Percentiles rank a stretch among this genome's conserved stretches.
Evolutionary conservation across 1,140 invertebrate species (phyloP).

Genomic region (Maniola jurtina): DNA sequence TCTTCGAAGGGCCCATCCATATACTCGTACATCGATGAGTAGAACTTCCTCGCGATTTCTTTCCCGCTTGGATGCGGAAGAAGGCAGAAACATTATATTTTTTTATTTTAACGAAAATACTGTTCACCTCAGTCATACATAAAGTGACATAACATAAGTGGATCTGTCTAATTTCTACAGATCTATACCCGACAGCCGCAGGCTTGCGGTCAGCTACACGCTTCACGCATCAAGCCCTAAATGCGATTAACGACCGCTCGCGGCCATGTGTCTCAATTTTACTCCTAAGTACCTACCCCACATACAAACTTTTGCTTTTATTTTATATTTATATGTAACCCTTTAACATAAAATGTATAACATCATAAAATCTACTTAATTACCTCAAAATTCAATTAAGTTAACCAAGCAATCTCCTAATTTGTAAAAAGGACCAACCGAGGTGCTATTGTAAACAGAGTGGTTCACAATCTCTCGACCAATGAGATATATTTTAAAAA

Average conservation of each 20-base stretch:
- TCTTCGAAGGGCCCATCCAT: too few relatives aligned
- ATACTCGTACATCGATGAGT: too few relatives aligned
- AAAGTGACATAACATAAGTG: not conserved
- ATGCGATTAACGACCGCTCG: slow-evolving; percentile 36
- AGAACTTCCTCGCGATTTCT: too few relatives aligned
- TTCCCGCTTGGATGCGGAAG: too few relatives aligned
- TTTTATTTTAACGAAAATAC: not conserved
- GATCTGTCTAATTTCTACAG: not conserved
- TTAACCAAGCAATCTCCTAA: too few relatives aligned
- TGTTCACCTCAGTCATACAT: not conserved
- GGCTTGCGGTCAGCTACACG: slow-evolving; percentile 36
- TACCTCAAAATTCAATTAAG: too few relatives aligned
- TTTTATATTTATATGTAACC: not conserved
- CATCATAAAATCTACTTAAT: too few relatives aligned
- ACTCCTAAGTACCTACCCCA: slow-evolving; percentile 5
- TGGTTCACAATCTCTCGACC: too few relatives aligned
- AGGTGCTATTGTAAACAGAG: too few relatives aligned
- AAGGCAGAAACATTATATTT: too few relatives aligned
- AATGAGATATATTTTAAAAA: too few relatives aligned
- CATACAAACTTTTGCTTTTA: slow-evolving; percentile 1
- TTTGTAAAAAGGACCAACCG: too few relatives aligned
- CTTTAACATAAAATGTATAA: not conserved
- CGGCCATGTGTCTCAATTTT: slow-evolving; percentile 20
- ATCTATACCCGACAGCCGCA: slow-evolving; percentile 15
- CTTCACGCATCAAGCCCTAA: slow-evolving; percentile 38